Evolutionary conservation across 1,140 invertebrate species (phyloP).

Genomic region (Ladona fulva): DNA sequence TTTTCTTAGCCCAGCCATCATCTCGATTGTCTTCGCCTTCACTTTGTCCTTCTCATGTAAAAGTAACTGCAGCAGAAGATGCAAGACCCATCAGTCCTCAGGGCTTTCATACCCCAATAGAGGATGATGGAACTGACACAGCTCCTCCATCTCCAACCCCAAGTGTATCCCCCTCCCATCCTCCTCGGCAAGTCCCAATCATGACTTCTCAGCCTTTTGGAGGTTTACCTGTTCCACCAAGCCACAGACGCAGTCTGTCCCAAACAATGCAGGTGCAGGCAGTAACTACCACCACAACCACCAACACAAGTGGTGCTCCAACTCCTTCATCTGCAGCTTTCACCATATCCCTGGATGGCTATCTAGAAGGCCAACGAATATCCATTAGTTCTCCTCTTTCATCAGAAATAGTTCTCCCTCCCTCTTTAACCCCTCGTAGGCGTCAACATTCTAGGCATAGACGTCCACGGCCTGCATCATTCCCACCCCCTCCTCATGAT

Average conservation of each 20-base stretch:
- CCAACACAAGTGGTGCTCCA: constrained; percentile 39
- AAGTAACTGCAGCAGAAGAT: neutral
- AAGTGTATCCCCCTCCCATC: constrained; percentile 26
- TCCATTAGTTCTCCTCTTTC: constrained; percentile 67
- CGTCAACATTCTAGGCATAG: constrained; percentile 24
- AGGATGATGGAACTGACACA: constrained; percentile 17
- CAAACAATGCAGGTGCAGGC: constrained; percentile 23
- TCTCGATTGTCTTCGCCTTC: neutral
- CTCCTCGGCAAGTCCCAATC: constrained; percentile 35
- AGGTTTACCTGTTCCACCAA: neutral
- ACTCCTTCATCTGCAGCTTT: constrained; percentile 76
- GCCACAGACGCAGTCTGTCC: constrained; percentile 16
- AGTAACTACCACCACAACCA: constrained; percentile 27
- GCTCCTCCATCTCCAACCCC: constrained; percentile 14
- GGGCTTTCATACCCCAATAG: constrained; percentile 17
- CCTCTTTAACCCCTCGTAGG: constrained; percentile 21
- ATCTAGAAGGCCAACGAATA: constrained; percentile 67
- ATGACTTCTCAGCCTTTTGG: constrained; percentile 61
- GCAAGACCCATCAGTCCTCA: neutral
- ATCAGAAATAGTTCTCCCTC: constrained; percentile 34
- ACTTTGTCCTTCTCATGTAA: neutral
- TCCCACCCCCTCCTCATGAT: neutral
- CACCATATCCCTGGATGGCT: constrained; percentile 74
- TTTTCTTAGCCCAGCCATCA: neutral
- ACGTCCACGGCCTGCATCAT: constrained; percentile 43